Percentiles rank a stretch among this genome's conserved stretches.
Conservation (phyloP, 2,113 vertebrate genomes). For the Dermatemys mawii region DNA sequence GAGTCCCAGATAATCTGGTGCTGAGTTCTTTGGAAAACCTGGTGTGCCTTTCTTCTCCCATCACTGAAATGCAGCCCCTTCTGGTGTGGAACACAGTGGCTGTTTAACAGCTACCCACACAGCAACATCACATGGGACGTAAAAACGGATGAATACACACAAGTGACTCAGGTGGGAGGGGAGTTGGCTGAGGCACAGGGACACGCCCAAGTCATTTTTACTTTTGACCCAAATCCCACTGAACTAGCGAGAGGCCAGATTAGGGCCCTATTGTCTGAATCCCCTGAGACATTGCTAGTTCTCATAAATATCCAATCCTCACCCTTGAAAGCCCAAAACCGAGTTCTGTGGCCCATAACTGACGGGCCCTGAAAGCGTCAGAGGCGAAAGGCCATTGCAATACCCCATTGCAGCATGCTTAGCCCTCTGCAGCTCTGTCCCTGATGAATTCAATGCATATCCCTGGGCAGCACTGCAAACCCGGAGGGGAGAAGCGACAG, state of each 20-base stretch:
- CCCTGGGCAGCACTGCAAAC: neutral
- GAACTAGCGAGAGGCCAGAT: neutral
- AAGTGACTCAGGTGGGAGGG: neutral
- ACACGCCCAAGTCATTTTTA: neutral
- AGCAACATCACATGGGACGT: neutral
- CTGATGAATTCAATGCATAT: neutral
- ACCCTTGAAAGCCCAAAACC: neutral
- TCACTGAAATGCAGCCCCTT: neutral
- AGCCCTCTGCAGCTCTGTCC: neutral
- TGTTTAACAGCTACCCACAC: neutral
- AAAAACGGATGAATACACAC: neutral
- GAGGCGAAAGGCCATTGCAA: neutral
- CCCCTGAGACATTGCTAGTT: neutral
- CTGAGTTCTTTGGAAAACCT: neutral
- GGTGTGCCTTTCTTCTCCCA: neutral
- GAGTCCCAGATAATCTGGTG: neutral
- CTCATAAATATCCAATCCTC: neutral
- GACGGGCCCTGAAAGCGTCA: neutral
- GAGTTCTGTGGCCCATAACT: neutral
- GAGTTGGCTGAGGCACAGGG: neutral
- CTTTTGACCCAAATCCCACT: neutral
- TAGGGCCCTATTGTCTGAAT: neutral
- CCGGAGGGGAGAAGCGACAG: neutral
- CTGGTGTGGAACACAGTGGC: neutral
- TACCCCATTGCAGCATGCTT: neutral